Conservation (phyloP, 2,797 vertebrate genomes). For the Podargus strigoides region DNA sequence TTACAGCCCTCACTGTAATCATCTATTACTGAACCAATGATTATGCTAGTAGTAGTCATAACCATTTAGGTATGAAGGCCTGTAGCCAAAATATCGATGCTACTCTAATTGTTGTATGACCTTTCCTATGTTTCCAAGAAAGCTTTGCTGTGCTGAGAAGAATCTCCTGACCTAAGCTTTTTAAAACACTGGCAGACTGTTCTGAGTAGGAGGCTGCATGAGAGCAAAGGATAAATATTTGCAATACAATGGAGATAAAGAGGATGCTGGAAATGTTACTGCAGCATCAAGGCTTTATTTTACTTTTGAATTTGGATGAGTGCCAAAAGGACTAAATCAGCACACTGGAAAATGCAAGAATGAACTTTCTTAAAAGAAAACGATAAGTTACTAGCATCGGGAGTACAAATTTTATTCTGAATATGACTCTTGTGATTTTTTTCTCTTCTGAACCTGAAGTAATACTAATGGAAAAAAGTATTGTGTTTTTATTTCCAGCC, state of each 20-base stretch:
- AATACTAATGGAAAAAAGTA: slow-evolving; percentile 41
- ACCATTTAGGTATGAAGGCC: slow-evolving; percentile 18
- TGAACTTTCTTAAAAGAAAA: slow-evolving; percentile 1
- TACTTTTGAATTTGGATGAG: slow-evolving; percentile 32
- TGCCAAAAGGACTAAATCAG: slow-evolving; percentile 41
- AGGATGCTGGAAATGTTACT: slow-evolving; percentile 47
- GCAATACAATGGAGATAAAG: slow-evolving; percentile 59
- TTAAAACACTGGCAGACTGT: slow-evolving; percentile 51
- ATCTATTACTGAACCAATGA: neutral
- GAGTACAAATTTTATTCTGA: neutral
- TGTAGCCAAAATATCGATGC: slow-evolving; percentile 49
- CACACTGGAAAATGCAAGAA: slow-evolving; percentile 28
- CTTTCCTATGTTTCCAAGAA: slow-evolving; percentile 48
- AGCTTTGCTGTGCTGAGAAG: slow-evolving; percentile 31
- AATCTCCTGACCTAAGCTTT: slow-evolving; percentile 59
- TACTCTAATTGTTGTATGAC: slow-evolving; percentile 27
- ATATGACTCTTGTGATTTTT: slow-evolving; percentile 1
- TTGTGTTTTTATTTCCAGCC: slow-evolving; percentile 60
- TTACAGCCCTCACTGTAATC: neutral
- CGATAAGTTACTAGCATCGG: slow-evolving; percentile 5
- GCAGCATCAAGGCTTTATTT: slow-evolving; percentile 46
- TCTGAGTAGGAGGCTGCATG: slow-evolving; percentile 55
- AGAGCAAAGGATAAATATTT: slow-evolving; percentile 65
- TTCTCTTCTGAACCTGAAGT: slow-evolving; percentile 39
- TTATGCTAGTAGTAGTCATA: neutral